A percentile compares a stretch with the other conserved stretches of the same genome.
Evolutionary conservation across 2,888 invertebrate species (phyloP).

Genomic region (Polyommatus icarus): DNA sequence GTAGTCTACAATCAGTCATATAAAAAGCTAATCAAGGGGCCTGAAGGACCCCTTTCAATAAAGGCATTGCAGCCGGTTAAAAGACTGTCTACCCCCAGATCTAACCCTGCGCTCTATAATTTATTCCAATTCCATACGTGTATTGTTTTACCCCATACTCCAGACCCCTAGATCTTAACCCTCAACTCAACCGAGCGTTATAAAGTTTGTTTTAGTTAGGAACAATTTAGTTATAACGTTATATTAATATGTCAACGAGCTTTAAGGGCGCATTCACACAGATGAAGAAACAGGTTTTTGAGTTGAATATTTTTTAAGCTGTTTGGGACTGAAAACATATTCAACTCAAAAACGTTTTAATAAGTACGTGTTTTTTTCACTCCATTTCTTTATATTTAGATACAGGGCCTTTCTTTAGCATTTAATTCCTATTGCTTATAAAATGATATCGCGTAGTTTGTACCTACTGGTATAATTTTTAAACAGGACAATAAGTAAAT

Average conservation of each 20-base stretch:
- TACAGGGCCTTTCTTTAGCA: no score
- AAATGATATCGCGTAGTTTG: no score
- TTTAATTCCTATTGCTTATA: no score
- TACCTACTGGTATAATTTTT: no score
- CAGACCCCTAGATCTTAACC: conserved; percentile 54
- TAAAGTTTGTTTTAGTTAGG: conserved; percentile 52
- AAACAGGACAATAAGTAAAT: no score
- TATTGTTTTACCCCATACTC: conserved; percentile 41
- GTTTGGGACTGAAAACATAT: no score
- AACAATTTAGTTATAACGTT: conserved; percentile 36
- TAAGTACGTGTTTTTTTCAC: not conserved
- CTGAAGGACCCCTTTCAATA: conserved; percentile 41
- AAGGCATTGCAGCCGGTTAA: conserved; percentile 53
- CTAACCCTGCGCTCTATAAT: conserved; percentile 64
- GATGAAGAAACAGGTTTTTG: not conserved
- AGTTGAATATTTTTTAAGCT: not conserved
- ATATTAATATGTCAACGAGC: conserved; percentile 48
- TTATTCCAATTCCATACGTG: conserved; percentile 62
- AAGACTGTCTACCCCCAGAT: conserved; percentile 60
- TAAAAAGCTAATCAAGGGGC: conserved; percentile 33
- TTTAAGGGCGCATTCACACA: conserved; percentile 39
- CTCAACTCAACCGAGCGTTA: conserved; percentile 63
- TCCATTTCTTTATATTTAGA: not conserved
- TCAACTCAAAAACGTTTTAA: no score
- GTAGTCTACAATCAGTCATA: conserved; percentile 28